Conservation (phyloP, 2,797 vertebrate species). For the Poeciliopsis gracilis region DNA sequence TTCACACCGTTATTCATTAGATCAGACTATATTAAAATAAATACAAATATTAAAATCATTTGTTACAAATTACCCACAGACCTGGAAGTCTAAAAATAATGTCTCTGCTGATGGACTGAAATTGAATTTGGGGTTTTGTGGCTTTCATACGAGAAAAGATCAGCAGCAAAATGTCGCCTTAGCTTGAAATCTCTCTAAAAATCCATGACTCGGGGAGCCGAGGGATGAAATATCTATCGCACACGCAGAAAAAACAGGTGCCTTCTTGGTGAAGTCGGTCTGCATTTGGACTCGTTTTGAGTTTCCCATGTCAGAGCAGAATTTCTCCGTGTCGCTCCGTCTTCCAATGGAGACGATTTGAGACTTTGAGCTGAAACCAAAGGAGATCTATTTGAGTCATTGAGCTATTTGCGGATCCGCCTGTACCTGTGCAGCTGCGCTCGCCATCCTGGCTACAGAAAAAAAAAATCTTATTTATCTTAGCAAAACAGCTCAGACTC, state of each 20-base stretch:
- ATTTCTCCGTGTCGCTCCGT: constrained; percentile 12
- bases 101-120: neutral
- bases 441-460: neutral
- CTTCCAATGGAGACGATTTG: constrained; percentile 18
- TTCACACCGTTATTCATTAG: neutral
- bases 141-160: neutral
- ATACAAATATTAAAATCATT: neutral
- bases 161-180: neutral
- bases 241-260: neutral
- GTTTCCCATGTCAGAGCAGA: neutral
- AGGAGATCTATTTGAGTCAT: constrained; percentile 6
- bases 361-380: constrained; percentile 16
- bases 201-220: neutral
- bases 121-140: neutral
- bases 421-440: neutral
- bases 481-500: neutral
- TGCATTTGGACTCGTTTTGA: constrained; percentile 13
- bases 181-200: neutral
- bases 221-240: neutral
- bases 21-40: neutral
- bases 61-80: neutral
- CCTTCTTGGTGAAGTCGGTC: neutral
- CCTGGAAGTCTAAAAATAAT: neutral
- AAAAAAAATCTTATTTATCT: neutral
- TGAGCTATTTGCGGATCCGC: constrained; percentile 1